These are phyloP conservation scores for Meghimatium bilineatum DNA, from an alignment of 2,888 invertebrate species.

Conservation along the genomic window DNA sequence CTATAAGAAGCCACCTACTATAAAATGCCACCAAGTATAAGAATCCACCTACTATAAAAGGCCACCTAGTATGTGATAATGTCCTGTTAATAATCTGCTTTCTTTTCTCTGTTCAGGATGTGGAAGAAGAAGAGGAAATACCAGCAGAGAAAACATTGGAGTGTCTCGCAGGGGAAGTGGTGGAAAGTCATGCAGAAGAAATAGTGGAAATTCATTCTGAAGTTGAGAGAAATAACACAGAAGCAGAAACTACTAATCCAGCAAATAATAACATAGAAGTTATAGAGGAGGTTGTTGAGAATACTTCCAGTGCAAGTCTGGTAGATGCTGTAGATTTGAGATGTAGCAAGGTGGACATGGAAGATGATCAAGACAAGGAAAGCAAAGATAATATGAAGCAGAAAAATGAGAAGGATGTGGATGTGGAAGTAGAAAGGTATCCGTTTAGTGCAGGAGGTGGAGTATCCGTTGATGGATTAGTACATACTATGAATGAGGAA, in stretches of 20 bases:
- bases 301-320: background rate
- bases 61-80: too few relatives aligned
- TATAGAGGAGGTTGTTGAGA: background rate
- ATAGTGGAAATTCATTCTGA: background rate
- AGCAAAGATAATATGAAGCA: background rate
- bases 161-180: background rate
- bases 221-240: too few relatives aligned
- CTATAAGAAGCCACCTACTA: too few relatives aligned
- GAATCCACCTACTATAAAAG: too few relatives aligned
- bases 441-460: background rate
- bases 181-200: background rate
- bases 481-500: constrained; percentile 42
- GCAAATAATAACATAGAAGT: background rate
- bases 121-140: background rate
- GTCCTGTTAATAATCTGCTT: background rate
- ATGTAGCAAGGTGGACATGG: background rate
- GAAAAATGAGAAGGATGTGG: constrained; percentile 41
- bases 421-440: constrained; percentile 43
- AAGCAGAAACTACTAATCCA: background rate
- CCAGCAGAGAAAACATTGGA: too few relatives aligned
- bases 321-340: background rate
- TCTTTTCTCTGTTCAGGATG: background rate
- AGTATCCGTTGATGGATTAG: constrained; percentile 15
- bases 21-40: too few relatives aligned
- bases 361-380: background rate